Base-by-base conservation (phyloP, 2,113 vertebrate genomes). In the Triplophysa siluroides region DNA sequence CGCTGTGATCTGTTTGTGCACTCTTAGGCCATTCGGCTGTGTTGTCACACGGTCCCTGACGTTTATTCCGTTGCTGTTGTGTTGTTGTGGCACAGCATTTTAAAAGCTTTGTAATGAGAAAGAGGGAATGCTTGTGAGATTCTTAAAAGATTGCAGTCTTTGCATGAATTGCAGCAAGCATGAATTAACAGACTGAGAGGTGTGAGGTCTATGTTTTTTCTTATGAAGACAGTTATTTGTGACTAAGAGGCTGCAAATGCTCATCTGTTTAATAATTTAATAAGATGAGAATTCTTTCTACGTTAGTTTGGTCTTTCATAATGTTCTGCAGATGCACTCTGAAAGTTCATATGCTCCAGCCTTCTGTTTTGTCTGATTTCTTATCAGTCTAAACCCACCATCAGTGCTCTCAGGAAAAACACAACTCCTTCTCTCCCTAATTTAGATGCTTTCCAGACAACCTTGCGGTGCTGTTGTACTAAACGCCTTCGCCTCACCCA, bases 391-490 rank as follows among this genome's bases (percentile, higher is more conserved):
- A 16, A 78, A 79, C 58, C 16, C 70, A 83, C 56, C 43, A 62
- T 80, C 72, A 79, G 43, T 38, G 21, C 38, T 72, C 78, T 68
- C 16, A 56, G 54, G 23, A 64, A 75, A 54, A 79, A 75, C 50
- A 78, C 43, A 80, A 82, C 61, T 70, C 21, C 77, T 66, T 60
- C 29, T 58, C 77, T 79, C 38, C 45, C 47, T 76, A 38, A 60
- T 45, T 70, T 73, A 80, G 83, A 87, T 80, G 64, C 67, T 85
- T 80, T 82, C 86, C 84, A 87, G 80, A 81, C 82, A 83, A 65
- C 73, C 67, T 81, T n/a, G 66, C 64, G 24, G 66, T 50, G 19
- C 64, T 80, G 47, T 69, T 50, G 58, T 23, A 38, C 61, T 78
- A 76, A 81, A 81, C 72, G 58, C 76, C 60, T 78, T 23, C 33